Evolutionary conservation across 2,113 vertebrate species (phyloP).

Genomic region (Spilogale gracilis): DNA sequence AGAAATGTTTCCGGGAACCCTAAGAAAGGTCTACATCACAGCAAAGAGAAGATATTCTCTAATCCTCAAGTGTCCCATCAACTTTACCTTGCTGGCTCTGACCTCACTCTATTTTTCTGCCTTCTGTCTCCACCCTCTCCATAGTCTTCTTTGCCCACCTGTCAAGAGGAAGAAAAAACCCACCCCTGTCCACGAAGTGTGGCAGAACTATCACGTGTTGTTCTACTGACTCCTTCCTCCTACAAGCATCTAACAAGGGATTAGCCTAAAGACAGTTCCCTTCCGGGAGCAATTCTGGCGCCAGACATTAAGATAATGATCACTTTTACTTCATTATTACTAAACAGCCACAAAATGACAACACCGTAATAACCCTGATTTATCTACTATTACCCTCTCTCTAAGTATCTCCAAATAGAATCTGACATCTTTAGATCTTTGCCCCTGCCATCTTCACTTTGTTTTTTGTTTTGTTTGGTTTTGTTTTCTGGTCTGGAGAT

Average conservation of each 20-base stretch:
- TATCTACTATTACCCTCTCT: background rate
- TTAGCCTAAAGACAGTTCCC: background rate
- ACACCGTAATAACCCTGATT: background rate
- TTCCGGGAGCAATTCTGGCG: background rate
- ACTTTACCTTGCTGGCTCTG: background rate
- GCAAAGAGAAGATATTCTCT: background rate
- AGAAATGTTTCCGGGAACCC: background rate
- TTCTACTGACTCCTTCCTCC: background rate
- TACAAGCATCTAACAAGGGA: background rate
- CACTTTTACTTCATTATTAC: background rate
- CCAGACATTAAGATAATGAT: background rate
- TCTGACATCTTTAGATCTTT: constrained; percentile 12
- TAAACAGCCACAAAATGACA: constrained; percentile 22
- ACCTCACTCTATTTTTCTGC: background rate
- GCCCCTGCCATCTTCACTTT: background rate
- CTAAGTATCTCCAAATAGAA: constrained; percentile 15
- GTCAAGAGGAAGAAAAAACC: background rate
- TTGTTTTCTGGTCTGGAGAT: background rate
- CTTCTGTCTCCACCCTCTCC: background rate
- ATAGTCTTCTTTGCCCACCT: background rate
- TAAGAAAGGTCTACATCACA: background rate
- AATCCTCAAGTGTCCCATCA: background rate
- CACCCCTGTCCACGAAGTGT: background rate
- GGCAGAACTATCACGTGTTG: background rate
- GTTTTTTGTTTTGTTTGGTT: background rate